A percentile compares a stretch with the other conserved stretches of the same genome.
Conservation (phyloP, 2,113 vertebrate species). For the Microtus montanus region DNA sequence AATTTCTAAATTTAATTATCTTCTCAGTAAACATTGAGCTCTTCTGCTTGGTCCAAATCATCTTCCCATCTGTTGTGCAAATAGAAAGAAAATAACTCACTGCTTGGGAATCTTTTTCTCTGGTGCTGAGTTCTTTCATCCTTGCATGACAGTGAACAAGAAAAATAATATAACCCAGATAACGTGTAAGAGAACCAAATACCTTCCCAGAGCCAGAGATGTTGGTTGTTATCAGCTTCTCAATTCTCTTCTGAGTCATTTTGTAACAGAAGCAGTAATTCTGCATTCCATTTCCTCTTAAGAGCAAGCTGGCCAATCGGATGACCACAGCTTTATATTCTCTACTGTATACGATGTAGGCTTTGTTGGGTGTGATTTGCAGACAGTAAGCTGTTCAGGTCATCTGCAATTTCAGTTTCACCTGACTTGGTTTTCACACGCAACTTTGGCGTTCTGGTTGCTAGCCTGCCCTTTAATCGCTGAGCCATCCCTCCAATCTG, state of each 20-base stretch:
- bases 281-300: slow-evolving; percentile 70
- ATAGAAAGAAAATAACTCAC: slow-evolving; percentile 59
- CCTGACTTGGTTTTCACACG: slow-evolving; percentile 63
- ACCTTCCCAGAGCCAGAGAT: slow-evolving; percentile 59
- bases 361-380: slow-evolving; percentile 70
- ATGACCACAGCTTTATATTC: slow-evolving; percentile 73
- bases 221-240: slow-evolving; percentile 59
- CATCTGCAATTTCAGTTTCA: slow-evolving; percentile 69
- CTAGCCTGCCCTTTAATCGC: neutral
- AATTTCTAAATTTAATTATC: slow-evolving; percentile 19
- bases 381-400: slow-evolving; percentile 67
- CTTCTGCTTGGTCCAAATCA: slow-evolving; percentile 37
- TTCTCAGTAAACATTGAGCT: neutral
- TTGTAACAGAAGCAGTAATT: slow-evolving; percentile 71
- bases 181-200: slow-evolving; percentile 79
- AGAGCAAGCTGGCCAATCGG: slow-evolving; percentile 68
- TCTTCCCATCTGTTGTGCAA: slow-evolving; percentile 55
- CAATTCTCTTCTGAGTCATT: slow-evolving; percentile 66
- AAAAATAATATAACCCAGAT: slow-evolving; percentile 54
- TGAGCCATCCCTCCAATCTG: neutral
- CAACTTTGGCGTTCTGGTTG: slow-evolving; percentile 16
- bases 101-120: slow-evolving; percentile 59
- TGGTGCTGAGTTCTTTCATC: slow-evolving; percentile 78
- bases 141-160: slow-evolving; percentile 67
- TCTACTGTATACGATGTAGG: slow-evolving; percentile 77